Percentiles rank a stretch among this genome's conserved stretches.
These are phyloP conservation scores for Nomada goodeniana DNA, from an alignment of 2,888 invertebrate species.

Conservation along the genomic window DNA sequence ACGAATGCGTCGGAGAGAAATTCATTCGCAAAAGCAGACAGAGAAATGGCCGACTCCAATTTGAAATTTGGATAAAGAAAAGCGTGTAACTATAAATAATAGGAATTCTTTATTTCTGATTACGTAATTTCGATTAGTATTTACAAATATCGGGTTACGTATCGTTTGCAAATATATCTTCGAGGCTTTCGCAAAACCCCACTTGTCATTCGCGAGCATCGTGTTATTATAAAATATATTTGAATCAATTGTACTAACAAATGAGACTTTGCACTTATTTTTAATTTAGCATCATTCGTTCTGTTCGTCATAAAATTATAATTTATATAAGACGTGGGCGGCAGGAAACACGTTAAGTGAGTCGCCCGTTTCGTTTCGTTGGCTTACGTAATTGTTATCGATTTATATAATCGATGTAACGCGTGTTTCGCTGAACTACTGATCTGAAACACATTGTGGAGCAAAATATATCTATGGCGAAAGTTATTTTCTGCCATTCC, in stretches of 20 bases:
- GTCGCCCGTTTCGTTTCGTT: conserved; percentile 53
- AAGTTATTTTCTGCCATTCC: no score
- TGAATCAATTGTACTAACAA: conserved; percentile 18
- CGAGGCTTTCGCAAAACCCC: background rate
- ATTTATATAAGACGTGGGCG: conserved; percentile 54
- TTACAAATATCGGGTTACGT: background rate
- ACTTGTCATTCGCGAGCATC: background rate
- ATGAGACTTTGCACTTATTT: conserved; percentile 31
- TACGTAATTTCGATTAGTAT: background rate
- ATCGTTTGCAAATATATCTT: no score
- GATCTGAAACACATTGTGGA: background rate
- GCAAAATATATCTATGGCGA: no score
- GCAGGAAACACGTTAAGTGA: conserved; percentile 51
- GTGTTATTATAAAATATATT: background rate
- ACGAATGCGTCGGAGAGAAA: conserved; percentile 32
- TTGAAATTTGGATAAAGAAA: background rate
- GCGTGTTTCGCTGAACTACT: background rate
- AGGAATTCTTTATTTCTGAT: no score
- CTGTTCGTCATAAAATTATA: conserved; percentile 35
- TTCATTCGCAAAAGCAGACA: background rate
- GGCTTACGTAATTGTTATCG: conserved; percentile 54
- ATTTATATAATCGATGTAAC: conserved; percentile 29
- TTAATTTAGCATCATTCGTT: conserved; percentile 9
- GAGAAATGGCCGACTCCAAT: background rate
- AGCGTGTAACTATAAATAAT: no score